Evolutionary conservation across 2,797 vertebrate species (phyloP).

Genomic region (Lithobates pipiens): DNA sequence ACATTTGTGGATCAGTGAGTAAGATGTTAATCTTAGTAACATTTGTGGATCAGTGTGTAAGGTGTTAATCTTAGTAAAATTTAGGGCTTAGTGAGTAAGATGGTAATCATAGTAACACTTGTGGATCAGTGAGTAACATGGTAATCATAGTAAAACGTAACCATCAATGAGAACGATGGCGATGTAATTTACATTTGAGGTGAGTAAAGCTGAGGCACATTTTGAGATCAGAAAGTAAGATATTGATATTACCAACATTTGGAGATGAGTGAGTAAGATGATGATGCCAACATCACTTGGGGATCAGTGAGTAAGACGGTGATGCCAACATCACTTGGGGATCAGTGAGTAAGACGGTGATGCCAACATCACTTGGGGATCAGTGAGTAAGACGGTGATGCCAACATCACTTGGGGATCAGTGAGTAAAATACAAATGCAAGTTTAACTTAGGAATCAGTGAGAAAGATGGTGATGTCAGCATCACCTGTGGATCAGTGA

Average conservation of each 20-base stretch:
- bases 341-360: no score
- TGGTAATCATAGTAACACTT: not conserved
- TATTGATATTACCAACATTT: no score
- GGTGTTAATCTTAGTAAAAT: not conserved
- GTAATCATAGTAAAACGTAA: not conserved
- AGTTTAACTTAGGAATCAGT: not conserved
- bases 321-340: not conserved
- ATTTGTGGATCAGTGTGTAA: not conserved
- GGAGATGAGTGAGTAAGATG: not conserved
- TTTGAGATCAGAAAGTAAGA: no score
- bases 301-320: not conserved
- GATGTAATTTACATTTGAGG: no score
- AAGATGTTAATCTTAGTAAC: no score
- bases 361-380: not conserved
- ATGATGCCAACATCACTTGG: not conserved
- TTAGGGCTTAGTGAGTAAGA: no score
- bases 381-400: not conserved
- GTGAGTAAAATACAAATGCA: not conserved
- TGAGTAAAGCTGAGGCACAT: no score
- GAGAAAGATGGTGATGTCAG: not conserved
- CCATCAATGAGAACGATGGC: not conserved
- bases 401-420: not conserved
- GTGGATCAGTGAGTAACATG: no score
- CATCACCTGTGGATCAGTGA: no score
- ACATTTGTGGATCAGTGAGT: no score